phyloP scores from a whole-genome alignment of 2,888 invertebrate species.

The Halictus quadricinctus region DNA sequence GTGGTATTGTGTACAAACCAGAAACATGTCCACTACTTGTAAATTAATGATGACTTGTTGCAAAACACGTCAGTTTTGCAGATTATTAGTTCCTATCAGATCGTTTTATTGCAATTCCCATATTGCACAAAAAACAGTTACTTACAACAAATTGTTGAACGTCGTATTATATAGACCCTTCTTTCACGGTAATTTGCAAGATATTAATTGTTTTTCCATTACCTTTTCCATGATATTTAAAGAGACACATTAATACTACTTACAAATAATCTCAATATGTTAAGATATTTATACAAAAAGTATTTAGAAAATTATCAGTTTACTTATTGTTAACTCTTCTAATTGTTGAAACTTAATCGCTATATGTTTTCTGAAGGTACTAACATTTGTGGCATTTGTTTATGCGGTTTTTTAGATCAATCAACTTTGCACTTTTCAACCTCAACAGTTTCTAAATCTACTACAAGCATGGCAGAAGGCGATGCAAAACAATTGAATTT shows the following conservation, averaged over 20 bases:
- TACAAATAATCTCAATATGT: not conserved
- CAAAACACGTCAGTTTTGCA: constrained; percentile 29
- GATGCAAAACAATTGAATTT: constrained; percentile 60
- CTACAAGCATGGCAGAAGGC: constrained; percentile 61
- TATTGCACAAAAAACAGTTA: not conserved
- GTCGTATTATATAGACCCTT: not conserved
- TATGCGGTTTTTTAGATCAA: constrained; percentile 30
- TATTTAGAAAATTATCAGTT: not conserved
- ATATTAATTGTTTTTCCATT: not conserved
- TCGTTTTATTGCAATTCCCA: not conserved
- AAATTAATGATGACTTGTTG: constrained; percentile 31
- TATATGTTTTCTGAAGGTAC: not conserved
- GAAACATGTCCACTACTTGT: constrained; percentile 16
- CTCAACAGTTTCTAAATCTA: constrained; percentile 13
- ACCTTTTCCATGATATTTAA: not conserved
- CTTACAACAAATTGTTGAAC: constrained; percentile 10
- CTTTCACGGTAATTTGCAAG: constrained; percentile 26
- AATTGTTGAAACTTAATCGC: not conserved
- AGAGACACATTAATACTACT: not conserved
- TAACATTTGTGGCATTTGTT: not conserved
- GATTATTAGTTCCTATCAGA: not conserved
- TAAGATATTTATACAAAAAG: not conserved
- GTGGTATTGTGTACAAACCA: constrained; percentile 14
- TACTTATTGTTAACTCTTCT: not conserved
- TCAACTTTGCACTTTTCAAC: constrained; percentile 35